Percentiles rank a stretch among this genome's conserved stretches.
Evolutionary conservation across 2,797 vertebrate genomes (phyloP).

Genomic region (Galaxias olidus): DNA sequence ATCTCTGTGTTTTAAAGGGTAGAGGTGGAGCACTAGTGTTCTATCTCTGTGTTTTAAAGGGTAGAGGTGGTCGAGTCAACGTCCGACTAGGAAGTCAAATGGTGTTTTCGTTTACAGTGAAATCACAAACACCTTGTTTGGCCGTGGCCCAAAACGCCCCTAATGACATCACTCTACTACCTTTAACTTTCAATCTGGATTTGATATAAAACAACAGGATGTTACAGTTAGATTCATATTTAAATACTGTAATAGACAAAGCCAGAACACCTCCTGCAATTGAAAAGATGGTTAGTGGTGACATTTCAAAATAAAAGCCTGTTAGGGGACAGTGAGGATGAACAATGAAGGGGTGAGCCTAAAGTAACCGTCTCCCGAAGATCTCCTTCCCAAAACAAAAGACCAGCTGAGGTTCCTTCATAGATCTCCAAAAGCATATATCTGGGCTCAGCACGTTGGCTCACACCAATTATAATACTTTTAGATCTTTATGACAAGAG

Average conservation of each 20-base stretch:
- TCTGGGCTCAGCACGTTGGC: not conserved
- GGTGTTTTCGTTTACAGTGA: too few relatives aligned
- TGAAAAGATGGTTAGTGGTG: conserved; percentile 47
- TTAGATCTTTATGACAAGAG: not conserved
- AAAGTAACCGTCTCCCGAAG: too few relatives aligned
- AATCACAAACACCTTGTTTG: not conserved
- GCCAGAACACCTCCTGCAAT: conserved; percentile 49
- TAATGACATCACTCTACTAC: conserved; percentile 24
- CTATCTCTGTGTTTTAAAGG: too few relatives aligned
- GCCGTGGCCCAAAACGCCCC: too few relatives aligned
- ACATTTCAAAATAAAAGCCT: not conserved
- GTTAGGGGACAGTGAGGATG: not conserved
- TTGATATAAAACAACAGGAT: not conserved
- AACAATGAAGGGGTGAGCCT: conserved; percentile 11
- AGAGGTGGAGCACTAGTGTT: too few relatives aligned
- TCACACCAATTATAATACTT: not conserved
- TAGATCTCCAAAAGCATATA: not conserved
- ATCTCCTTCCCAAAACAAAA: too few relatives aligned
- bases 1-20: too few relatives aligned
- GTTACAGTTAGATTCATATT: not conserved
- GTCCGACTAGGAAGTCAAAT: too few relatives aligned
- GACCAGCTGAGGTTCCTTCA: not conserved
- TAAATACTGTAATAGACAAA: not conserved
- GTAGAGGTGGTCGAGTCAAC: too few relatives aligned
- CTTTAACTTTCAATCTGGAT: too few relatives aligned